Evolutionary conservation across 2,888 invertebrate genomes (phyloP).

Genomic region (Luperina nickerlii): DNA sequence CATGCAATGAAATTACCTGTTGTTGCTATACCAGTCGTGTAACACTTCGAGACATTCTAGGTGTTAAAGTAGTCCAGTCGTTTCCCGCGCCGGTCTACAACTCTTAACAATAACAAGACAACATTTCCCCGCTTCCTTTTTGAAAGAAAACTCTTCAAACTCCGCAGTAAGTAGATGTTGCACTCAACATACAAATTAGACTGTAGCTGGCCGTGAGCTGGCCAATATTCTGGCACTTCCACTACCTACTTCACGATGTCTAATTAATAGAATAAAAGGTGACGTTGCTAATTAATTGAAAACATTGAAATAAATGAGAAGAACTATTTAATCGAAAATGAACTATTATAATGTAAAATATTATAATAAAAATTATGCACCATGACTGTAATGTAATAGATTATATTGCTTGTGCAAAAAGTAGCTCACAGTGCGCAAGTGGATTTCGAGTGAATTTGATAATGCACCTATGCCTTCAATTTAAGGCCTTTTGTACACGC

Average conservation of each 20-base stretch:
- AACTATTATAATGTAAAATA: too few relatives aligned
- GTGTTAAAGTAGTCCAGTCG: not conserved
- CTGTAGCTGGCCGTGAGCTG: constrained; percentile 41
- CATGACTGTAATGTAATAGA: not conserved
- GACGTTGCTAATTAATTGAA: not conserved
- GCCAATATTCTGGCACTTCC: constrained; percentile 41
- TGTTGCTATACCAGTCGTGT: too few relatives aligned
- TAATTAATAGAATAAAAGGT: not conserved
- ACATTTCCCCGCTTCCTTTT: constrained; percentile 66
- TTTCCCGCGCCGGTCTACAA: constrained; percentile 63
- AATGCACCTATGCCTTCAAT: too few relatives aligned
- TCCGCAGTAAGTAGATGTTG: constrained; percentile 67
- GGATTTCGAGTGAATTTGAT: not conserved
- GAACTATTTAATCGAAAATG: too few relatives aligned
- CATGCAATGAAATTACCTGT: too few relatives aligned
- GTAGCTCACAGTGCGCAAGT: not conserved
- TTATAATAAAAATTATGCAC: not conserved
- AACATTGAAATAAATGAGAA: not conserved
- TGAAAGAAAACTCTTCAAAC: constrained; percentile 70
- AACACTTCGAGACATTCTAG: not conserved
- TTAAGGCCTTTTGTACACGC: not conserved
- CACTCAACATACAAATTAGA: constrained; percentile 75
- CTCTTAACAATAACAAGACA: constrained; percentile 73
- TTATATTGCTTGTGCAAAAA: not conserved
- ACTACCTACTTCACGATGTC: constrained; percentile 1